Conservation (phyloP, 53 echinoderm and acorn worm species). For the Zoroaster sp. region DNA sequence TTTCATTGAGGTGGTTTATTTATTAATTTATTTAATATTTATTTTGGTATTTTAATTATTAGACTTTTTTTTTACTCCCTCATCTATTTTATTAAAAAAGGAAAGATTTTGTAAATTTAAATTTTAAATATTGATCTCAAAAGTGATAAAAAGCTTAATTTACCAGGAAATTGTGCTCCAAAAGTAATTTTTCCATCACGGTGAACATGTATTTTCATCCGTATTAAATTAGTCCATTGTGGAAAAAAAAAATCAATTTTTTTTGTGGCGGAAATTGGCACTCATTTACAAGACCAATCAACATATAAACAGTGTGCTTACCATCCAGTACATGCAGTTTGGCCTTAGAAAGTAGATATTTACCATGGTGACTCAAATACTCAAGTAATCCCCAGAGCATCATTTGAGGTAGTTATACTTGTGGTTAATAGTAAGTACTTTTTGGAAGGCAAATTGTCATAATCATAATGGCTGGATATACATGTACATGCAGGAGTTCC, state of each 20-base stretch:
- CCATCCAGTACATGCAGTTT: conserved; percentile 13
- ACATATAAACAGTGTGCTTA: conserved; percentile 41
- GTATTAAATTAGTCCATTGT: conserved; percentile 13
- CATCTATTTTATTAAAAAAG: neutral
- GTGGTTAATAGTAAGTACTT: conserved; percentile 9
- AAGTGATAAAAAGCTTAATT: neutral
- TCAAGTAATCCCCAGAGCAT: neutral
- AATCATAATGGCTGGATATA: conserved; percentile 4
- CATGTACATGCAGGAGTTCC: neutral
- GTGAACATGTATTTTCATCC: neutral
- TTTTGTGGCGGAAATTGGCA: neutral
- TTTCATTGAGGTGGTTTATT: too few relatives aligned
- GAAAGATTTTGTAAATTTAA: neutral
- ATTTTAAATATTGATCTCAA: neutral
- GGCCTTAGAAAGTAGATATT: conserved; percentile 14
- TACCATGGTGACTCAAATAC: conserved; percentile 42
- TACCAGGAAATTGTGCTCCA: too few relatives aligned
- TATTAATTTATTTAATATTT: too few relatives aligned
- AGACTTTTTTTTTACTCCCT: neutral
- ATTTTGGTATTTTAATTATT: too few relatives aligned
- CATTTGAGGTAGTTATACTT: conserved; percentile 15
- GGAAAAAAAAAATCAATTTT: conserved; percentile 39
- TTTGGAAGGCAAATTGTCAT: conserved; percentile 26
- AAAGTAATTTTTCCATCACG: too few relatives aligned
- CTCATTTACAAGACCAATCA: conserved; percentile 27